Percentiles rank a stretch among this genome's conserved stretches.
phyloP scores from a whole-genome alignment of 2,888 invertebrate species.

The Brachypterus glaber region DNA sequence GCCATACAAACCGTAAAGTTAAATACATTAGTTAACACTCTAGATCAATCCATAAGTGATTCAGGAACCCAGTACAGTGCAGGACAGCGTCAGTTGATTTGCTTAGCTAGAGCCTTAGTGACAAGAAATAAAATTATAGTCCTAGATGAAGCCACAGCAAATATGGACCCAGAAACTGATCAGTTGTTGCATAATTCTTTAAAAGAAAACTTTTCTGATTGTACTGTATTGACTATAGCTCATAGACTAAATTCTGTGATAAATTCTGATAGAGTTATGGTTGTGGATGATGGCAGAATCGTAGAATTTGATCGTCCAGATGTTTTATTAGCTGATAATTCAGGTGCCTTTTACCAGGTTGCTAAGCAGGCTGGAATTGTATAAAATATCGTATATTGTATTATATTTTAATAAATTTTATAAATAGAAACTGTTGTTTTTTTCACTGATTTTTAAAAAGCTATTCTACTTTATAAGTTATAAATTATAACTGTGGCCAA shows the following conservation, averaged over 20 bases:
- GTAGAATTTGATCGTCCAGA: constrained; percentile 25
- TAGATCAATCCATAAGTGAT: constrained; percentile 40
- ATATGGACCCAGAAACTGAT: constrained; percentile 64
- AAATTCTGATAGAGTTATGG: constrained; percentile 46
- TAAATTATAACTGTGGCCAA: too few species aligned
- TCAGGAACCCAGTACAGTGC: constrained; percentile 30
- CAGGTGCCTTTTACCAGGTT: constrained; percentile 22
- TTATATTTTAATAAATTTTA: too few species aligned
- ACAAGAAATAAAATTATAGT: constrained; percentile 38
- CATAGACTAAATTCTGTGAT: constrained; percentile 42
- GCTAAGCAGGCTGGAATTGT: constrained; percentile 7
- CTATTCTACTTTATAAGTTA: too few species aligned
- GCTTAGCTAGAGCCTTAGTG: constrained; percentile 54
- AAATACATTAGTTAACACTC: constrained; percentile 45
- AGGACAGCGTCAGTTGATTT: constrained; percentile 57
- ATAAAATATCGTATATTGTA: too few species aligned
- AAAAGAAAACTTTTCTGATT: constrained; percentile 41
- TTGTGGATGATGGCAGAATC: constrained; percentile 42
- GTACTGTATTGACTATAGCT: constrained; percentile 44
- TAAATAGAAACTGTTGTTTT: too few species aligned
- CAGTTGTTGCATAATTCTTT: constrained; percentile 44
- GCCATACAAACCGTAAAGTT: constrained; percentile 32
- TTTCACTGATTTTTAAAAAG: too few species aligned
- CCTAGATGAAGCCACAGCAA: constrained; percentile 69
- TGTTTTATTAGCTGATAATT: constrained; percentile 19